Percentiles rank a stretch among this genome's conserved stretches.
Conservation (phyloP, 2,113 vertebrate species). For the Bucco capensis region DNA sequence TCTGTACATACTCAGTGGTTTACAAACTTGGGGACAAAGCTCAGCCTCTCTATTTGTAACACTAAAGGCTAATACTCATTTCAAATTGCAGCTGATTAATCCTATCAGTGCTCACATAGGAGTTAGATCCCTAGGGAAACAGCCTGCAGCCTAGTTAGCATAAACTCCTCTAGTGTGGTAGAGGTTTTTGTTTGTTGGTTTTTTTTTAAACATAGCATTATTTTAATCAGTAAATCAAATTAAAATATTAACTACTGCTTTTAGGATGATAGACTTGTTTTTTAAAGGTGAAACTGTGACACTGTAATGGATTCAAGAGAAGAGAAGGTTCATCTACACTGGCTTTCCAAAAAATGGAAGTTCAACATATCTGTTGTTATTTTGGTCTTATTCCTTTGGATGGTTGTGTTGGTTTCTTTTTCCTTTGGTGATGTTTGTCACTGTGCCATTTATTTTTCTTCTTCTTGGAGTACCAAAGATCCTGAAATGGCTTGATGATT, state of each 20-base stretch:
- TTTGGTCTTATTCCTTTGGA: conserved; percentile 39
- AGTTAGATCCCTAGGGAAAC: conserved; percentile 33
- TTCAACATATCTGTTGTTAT: conserved; percentile 35
- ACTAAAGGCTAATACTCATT: conserved; percentile 52
- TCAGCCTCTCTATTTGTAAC: conserved; percentile 39
- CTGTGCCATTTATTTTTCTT: conserved; percentile 70
- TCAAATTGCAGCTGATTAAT: conserved; percentile 39
- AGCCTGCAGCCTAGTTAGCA: conserved; percentile 53
- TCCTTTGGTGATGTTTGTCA: conserved; percentile 45
- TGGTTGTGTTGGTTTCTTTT: not conserved
- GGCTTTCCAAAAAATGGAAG: conserved; percentile 38
- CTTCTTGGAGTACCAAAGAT: conserved; percentile 78
- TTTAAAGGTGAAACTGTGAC: conserved; percentile 63
- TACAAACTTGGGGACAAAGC: conserved; percentile 11
- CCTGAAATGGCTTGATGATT: conserved; percentile 71
- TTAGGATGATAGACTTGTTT: conserved; percentile 48
- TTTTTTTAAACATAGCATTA: conserved; percentile 39
- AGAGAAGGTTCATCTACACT: conserved; percentile 47
- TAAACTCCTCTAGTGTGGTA: conserved; percentile 52
- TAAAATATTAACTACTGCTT: conserved; percentile 64
- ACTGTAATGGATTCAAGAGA: conserved; percentile 41
- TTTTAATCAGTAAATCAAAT: conserved; percentile 67
- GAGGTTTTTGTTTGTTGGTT: not conserved
- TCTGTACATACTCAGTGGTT: conserved; percentile 47
- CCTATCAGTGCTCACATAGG: conserved; percentile 52